phyloP scores from a whole-genome alignment of 1,140 invertebrate genomes.

The Globodera ellingtonae region DNA sequence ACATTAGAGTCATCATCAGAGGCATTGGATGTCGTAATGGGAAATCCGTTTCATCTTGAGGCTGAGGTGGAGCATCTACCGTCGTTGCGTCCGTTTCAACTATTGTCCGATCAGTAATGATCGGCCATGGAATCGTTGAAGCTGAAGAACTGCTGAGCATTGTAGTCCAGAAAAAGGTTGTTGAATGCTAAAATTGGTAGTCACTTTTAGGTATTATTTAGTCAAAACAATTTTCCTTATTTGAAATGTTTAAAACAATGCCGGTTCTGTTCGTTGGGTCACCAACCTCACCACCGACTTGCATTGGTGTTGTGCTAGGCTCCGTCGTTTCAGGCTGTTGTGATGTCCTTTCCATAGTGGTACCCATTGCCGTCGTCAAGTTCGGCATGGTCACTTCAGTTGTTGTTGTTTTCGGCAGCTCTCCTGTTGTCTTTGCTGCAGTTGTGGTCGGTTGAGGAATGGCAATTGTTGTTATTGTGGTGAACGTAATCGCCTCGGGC shows the following conservation, averaged over 20 bases:
- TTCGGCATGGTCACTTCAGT: constrained; percentile 29
- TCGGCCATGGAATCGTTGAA: background rate
- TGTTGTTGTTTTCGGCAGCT: constrained; percentile 36
- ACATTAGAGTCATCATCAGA: constrained; percentile 30
- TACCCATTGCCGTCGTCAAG: constrained; percentile 25
- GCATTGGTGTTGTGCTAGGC: constrained; percentile 3
- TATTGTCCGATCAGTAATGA: background rate
- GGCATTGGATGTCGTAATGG: constrained; percentile 11
- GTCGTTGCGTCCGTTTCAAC: background rate
- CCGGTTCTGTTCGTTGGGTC: no score
- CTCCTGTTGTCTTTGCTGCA: constrained; percentile 29
- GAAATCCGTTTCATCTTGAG: background rate
- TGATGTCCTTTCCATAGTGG: constrained; percentile 25
- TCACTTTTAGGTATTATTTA: no score
- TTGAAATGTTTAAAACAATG: no score
- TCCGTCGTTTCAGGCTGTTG: constrained; percentile 16
- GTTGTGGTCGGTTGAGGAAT: constrained; percentile 19
- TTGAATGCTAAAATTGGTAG: background rate
- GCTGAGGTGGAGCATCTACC: background rate
- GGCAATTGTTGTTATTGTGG: constrained; percentile 19
- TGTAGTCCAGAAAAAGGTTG: background rate
- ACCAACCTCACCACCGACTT: background rate
- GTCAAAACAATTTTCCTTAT: no score
- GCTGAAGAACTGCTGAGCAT: background rate
- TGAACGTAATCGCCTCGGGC: background rate